These are phyloP conservation scores for Clarias gariepinus DNA, from an alignment of 2,113 vertebrate species.

Conservation along the genomic window DNA sequence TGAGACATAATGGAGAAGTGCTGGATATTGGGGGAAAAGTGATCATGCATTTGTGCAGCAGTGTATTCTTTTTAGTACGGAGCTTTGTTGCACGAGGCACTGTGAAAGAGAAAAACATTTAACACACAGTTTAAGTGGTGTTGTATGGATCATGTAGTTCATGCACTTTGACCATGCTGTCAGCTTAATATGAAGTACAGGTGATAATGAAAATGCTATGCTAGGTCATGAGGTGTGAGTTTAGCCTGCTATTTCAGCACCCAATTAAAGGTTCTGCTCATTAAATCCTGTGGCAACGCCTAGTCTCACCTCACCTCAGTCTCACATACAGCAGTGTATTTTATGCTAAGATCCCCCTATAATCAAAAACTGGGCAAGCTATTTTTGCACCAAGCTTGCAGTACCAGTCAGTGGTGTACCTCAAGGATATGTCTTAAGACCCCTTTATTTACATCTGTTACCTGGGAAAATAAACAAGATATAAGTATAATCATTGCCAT, in stretches of 20 bases:
- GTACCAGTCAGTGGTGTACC: neutral
- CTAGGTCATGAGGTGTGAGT: constrained; percentile 15
- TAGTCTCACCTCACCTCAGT: neutral
- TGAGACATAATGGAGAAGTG: neutral
- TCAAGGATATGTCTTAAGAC: neutral
- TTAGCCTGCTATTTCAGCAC: constrained; percentile 9
- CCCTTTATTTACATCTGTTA: neutral
- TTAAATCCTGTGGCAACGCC: constrained; percentile 4
- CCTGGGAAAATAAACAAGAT: neutral
- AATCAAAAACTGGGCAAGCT: neutral
- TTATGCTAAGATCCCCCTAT: neutral
- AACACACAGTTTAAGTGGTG: neutral
- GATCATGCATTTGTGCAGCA: neutral
- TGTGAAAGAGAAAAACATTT: neutral
- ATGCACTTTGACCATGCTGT: neutral
- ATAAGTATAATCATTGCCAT: neutral
- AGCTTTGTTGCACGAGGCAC: neutral
- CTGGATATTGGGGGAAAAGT: constrained; percentile 11
- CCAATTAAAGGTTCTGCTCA: constrained; percentile 1
- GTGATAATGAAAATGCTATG: constrained; percentile 24
- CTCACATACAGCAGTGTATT: neutral
- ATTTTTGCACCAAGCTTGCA: neutral
- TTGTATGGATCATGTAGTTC: neutral
- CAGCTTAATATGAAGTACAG: neutral
- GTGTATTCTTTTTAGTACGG: neutral